Evolutionary conservation across 2,797 vertebrate genomes (phyloP).

Genomic region (Knipowitschia caucasica): DNA sequence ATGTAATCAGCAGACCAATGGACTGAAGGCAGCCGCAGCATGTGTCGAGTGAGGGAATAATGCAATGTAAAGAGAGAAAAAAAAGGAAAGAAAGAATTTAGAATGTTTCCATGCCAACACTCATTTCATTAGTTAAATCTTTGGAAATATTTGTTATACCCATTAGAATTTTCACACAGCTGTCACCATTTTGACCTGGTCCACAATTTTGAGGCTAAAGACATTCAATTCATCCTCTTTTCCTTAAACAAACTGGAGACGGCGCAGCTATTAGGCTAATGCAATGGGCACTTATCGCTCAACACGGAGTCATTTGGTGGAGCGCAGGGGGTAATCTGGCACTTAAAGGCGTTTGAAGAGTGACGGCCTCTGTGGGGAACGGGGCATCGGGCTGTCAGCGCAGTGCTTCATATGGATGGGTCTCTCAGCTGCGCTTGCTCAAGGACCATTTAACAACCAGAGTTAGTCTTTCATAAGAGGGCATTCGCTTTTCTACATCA

Average conservation of each 20-base stretch:
- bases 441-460: constrained; percentile 26
- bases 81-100: background rate
- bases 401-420: constrained; percentile 35
- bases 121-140: background rate
- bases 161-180: background rate
- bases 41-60: no score
- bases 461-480: constrained; percentile 20
- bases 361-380: constrained; percentile 44
- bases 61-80: no score
- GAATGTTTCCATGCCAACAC: no score
- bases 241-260: constrained; percentile 47
- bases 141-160: no score
- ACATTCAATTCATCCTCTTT: constrained; percentile 30
- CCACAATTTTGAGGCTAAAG: constrained; percentile 21
- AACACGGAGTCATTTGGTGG: constrained; percentile 50
- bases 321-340: constrained; percentile 48
- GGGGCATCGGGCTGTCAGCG: constrained; percentile 56
- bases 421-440: constrained; percentile 35
- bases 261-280: constrained; percentile 59
- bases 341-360: constrained; percentile 57
- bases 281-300: constrained; percentile 51
- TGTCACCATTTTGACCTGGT: background rate
- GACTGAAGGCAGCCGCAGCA: no score
- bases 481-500: background rate
- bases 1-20: no score